Percentiles rank a stretch among this genome's conserved stretches.
These are phyloP conservation scores for Myopa tessellatipennis DNA, from an alignment of 2,888 invertebrate genomes.

Conservation along the genomic window DNA sequence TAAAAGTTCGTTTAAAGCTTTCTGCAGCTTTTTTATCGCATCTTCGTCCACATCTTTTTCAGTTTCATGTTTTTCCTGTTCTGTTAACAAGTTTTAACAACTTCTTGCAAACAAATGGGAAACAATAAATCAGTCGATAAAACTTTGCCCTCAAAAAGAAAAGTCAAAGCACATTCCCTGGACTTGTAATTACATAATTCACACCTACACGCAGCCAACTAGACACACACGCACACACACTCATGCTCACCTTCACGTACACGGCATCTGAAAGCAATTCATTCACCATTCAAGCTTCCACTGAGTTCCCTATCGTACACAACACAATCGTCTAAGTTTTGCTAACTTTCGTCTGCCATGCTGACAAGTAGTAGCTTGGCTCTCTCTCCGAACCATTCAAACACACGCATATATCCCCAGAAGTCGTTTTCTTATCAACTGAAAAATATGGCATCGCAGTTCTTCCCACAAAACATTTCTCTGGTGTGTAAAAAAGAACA, in stretches of 20 bases:
- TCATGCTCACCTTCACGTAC: background rate
- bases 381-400: background rate
- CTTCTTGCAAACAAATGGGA: constrained; percentile 6
- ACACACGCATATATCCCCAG: background rate
- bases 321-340: background rate
- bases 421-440: background rate
- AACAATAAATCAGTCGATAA: constrained; percentile 12
- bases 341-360: background rate
- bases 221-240: background rate
- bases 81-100: background rate
- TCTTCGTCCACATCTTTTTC: background rate
- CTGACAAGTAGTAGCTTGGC: background rate
- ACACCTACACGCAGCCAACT: background rate
- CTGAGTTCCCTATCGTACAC: background rate
- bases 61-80: background rate
- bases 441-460: background rate
- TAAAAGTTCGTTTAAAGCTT: constrained; percentile 1
- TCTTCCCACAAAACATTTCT: background rate
- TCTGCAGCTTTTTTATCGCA: background rate
- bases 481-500: constrained; percentile 14
- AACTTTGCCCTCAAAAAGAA: background rate
- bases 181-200: constrained; percentile 19
- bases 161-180: background rate
- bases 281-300: background rate
- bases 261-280: no score